Evolutionary conservation across 2,113 vertebrate species (phyloP).

Genomic region (Rana temporaria): DNA sequence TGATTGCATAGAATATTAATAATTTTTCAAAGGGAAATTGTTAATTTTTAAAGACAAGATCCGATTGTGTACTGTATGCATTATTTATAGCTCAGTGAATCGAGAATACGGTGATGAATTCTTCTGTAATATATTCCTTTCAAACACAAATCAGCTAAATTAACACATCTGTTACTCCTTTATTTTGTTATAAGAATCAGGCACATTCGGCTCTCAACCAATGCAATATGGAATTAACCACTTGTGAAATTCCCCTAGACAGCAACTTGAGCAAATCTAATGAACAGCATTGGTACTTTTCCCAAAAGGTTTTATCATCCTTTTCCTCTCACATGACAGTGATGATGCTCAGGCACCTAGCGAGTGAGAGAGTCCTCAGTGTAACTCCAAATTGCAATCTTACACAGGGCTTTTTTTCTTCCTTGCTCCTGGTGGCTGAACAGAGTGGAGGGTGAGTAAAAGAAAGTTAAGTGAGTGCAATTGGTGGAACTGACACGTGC

Average conservation of each 20-base stretch:
- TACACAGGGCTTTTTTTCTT: no score
- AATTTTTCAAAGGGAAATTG: not conserved
- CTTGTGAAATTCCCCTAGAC: not conserved
- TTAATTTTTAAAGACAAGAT: not conserved
- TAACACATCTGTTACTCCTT: not conserved
- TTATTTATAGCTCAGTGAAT: not conserved
- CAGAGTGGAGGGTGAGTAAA: no score
- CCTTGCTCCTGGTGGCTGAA: no score
- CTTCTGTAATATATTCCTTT: slow-evolving; percentile 18
- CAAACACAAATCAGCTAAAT: slow-evolving; percentile 21
- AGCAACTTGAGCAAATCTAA: not conserved
- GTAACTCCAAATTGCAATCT: no score
- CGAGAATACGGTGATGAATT: not conserved
- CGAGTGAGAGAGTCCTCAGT: no score
- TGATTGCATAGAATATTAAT: not conserved
- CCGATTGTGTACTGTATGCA: not conserved
- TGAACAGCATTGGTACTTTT: not conserved
- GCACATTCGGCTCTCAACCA: not conserved
- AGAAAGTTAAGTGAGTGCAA: no score
- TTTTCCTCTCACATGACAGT: no score
- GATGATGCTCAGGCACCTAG: no score
- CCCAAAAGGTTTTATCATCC: no score
- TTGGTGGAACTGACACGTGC: no score
- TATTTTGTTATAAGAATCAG: not conserved
- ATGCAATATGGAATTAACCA: not conserved